Base-by-base conservation (phyloP, 2,797 vertebrate genomes). In the Sandelia bainsii region DNA sequence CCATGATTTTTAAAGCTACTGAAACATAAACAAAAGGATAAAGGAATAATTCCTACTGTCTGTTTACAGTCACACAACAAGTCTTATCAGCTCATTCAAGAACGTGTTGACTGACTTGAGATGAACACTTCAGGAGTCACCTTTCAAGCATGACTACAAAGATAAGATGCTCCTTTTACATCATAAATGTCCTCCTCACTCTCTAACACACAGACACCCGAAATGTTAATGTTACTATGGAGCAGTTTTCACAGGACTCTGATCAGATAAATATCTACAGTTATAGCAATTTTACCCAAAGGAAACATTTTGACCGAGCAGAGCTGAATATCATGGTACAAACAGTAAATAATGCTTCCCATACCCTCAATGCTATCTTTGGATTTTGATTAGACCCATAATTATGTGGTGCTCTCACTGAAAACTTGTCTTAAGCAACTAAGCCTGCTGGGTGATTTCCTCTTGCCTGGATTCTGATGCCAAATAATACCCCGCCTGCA, bases 371-470 rank as follows among this genome's bases (percentile, higher is more conserved):
- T 84, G 63, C 86, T 84, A 87, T 89, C 68, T 87, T 83, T 82
- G 80, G 86, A 58, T 69, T 80, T 60, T 77, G 71, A 90, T 89
- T 80, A 81, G 71, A 75, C 70, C 81, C 51, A 22, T 88, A 86
- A 89, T 89, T 87, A 88, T 72, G 70, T 57, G 79, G 71, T 49
- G 23, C 53, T 66, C 45, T 73, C 72, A 52, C 69, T 65, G 63
- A 78, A 79, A 62, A 52, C 70, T 73, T 2, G 51, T 61, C 37
- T 73, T 60, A 22, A 70, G 65, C 34, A 11, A 46, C 52, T 49
- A 60, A 75, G 62, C 75, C 16, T 6, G 9, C 57, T 54, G 66
- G 66, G 42, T 40, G 60, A 79, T 62, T 81, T 79, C 60, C 57
- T 71, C 57, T 19, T 20, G 39, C 34, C 57, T 42, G 17, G 44